Evolutionary conservation across 2,888 invertebrate species (phyloP).

Genomic region (Oscheius sp.): DNA sequence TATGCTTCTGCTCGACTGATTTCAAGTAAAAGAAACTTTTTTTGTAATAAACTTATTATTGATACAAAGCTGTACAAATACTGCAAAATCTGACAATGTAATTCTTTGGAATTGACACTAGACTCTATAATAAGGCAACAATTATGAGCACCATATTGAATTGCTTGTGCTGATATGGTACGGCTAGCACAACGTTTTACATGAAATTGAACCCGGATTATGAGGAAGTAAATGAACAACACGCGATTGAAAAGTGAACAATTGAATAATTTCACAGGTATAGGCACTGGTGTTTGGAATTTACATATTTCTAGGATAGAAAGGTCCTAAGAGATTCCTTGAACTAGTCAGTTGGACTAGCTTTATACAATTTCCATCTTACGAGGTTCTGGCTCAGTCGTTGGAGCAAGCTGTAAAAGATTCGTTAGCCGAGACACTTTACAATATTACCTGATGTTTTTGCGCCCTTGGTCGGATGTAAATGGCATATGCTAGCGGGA

Average conservation of each 20-base stretch:
- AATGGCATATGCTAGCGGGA: constrained; percentile 68
- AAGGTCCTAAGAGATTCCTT: constrained; percentile 5
- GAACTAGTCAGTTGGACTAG: neutral
- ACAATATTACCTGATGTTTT: constrained; percentile 49
- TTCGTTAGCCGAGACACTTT: no score
- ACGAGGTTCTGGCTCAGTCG: constrained; percentile 19
- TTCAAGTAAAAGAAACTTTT: neutral
- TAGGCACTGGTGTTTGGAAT: constrained; percentile 14
- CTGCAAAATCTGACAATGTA: neutral
- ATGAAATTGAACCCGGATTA: constrained; percentile 14
- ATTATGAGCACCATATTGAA: constrained; percentile 14
- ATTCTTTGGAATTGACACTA: constrained; percentile 1
- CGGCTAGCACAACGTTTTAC: neutral
- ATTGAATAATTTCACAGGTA: constrained; percentile 22
- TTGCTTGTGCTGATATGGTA: constrained; percentile 13
- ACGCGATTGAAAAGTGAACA: neutral
- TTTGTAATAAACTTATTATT: constrained; percentile 19
- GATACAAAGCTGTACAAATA: constrained; percentile 24
- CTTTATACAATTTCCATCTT: constrained; percentile 35
- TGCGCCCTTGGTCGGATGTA: constrained; percentile 62
- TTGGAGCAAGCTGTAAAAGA: constrained; percentile 22
- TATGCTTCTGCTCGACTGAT: neutral
- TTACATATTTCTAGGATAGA: neutral
- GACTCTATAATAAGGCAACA: constrained; percentile 11
- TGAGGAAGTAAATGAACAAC: constrained; percentile 6